These are phyloP conservation scores for Saguinus imperator DNA, from an alignment of 2,113 vertebrate species.

Conservation along the genomic window DNA sequence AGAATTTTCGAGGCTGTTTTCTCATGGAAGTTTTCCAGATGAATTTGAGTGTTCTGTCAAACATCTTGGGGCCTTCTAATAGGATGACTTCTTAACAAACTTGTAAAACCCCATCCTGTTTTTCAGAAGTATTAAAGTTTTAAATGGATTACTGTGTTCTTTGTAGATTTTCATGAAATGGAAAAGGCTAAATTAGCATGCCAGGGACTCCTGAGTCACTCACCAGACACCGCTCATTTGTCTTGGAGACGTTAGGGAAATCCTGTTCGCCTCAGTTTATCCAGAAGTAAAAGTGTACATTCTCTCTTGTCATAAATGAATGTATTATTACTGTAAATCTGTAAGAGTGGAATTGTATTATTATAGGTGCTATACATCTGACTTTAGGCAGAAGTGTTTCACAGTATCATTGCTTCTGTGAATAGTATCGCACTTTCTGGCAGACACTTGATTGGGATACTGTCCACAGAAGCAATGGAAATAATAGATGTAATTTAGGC, in stretches of 20 bases:
- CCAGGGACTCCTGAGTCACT: conserved; percentile 20
- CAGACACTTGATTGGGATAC: background rate
- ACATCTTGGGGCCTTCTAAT: conserved; percentile 8
- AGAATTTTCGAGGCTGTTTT: background rate
- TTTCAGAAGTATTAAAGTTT: conserved; percentile 58
- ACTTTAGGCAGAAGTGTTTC: background rate
- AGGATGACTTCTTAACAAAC: conserved; percentile 41
- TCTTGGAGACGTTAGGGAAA: background rate
- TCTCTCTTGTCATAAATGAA: background rate
- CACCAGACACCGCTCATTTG: background rate
- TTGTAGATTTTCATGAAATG: conserved; percentile 28
- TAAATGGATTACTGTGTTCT: background rate
- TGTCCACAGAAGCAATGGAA: background rate
- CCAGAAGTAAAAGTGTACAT: background rate
- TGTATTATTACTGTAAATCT: background rate
- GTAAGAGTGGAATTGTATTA: background rate
- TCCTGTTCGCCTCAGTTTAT: conserved; percentile 37
- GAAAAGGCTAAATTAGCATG: background rate
- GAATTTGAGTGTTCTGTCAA: background rate
- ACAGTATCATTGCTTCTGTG: background rate
- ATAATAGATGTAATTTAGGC: background rate
- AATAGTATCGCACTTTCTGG: background rate
- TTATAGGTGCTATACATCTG: background rate
- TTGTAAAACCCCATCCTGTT: conserved; percentile 70
- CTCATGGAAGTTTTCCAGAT: conserved; percentile 1